Percentiles rank a stretch among this genome's conserved stretches.
Evolutionary conservation across 1,140 invertebrate species (phyloP).

Genomic region (Caenorhabditis elegans): WBcel235 BX284602.5:7566001-7566500

Average conservation of each 20-base stretch:
- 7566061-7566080: constrained; percentile 4
- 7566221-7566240: too few relatives aligned
- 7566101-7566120: not conserved
- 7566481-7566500: not conserved
- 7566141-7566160: too few relatives aligned
- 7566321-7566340: constrained; percentile 27
- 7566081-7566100: not conserved
- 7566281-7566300: not conserved
- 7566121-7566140: too few relatives aligned
- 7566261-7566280: not conserved
- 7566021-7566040: not conserved
- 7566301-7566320: not conserved
- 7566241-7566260: not conserved
- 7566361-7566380: not conserved
- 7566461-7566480: constrained; percentile 3
- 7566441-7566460: not conserved
- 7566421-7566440: constrained; percentile 12
- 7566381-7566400: not conserved
- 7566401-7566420: constrained; percentile 18
- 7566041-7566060: constrained; percentile 15
- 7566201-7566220: too few relatives aligned
- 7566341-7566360: not conserved
- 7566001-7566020: not conserved
- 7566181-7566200: too few relatives aligned
- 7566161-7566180: too few relatives aligned